A percentile compares a stretch with the other conserved stretches of the same genome.
These are phyloP conservation scores for Carettochelys insculpta DNA, from an alignment of 2,113 vertebrate genomes.

Conservation along the genomic window DNA sequence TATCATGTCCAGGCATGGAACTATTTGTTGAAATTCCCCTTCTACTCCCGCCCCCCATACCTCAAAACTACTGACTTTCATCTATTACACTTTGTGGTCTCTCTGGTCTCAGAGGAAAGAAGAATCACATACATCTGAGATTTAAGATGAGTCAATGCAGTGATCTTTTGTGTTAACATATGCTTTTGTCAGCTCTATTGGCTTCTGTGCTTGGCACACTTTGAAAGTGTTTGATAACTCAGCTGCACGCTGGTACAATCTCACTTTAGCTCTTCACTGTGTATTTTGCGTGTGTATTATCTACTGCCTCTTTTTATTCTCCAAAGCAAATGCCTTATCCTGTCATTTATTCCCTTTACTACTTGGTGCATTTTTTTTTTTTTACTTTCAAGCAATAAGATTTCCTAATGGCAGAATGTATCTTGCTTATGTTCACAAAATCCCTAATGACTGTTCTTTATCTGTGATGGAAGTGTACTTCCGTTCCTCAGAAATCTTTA, in stretches of 20 bases:
- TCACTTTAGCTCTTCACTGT: constrained; percentile 1
- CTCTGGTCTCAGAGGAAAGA: constrained; percentile 8
- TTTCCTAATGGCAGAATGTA: accelerated
- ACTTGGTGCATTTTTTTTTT: neutral
- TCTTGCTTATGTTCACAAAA: neutral
- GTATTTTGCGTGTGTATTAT: constrained; percentile 5
- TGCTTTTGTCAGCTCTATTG: constrained; percentile 14
- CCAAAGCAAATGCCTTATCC: neutral
- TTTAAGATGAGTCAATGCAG: constrained; percentile 10
- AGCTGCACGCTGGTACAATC: constrained; percentile 27
- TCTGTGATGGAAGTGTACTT: constrained; percentile 17
- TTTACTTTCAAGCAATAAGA: neutral
- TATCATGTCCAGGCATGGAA: neutral
- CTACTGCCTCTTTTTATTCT: neutral
- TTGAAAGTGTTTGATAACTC: constrained; percentile 22
- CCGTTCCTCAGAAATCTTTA: constrained; percentile 48
- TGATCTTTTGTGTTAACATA: neutral
- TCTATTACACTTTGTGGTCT: neutral
- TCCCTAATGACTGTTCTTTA: neutral
- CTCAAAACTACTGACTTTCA: neutral
- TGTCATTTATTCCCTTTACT: neutral
- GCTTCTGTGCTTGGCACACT: constrained; percentile 4
- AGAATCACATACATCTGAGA: constrained; percentile 10
- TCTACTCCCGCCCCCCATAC: too few species aligned
- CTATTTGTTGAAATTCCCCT: neutral